Conservation (phyloP, 2,113 vertebrate species). For the Noturus placidus region DNA sequence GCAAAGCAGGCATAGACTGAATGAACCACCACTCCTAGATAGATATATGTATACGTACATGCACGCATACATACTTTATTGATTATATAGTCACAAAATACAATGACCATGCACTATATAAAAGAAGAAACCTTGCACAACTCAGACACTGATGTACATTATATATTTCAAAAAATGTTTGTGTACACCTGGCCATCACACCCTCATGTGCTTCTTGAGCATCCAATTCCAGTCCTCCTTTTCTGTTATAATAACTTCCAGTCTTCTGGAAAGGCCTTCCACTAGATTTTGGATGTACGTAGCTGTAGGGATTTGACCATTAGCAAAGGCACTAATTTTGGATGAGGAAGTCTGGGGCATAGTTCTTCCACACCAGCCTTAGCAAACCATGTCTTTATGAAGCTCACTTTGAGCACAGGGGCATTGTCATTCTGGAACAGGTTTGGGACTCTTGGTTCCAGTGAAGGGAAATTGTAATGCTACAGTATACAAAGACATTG, state of each 20-base stretch:
- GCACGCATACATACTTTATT: not conserved
- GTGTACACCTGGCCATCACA: not conserved
- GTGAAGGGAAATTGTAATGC: not conserved
- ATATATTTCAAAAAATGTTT: not conserved
- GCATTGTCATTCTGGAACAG: too few species aligned
- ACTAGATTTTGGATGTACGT: not conserved
- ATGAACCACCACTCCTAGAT: not conserved
- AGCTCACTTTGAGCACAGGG: too few species aligned
- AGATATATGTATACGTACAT: not conserved
- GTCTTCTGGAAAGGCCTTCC: not conserved
- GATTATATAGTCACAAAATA: not conserved
- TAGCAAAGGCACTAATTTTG: not conserved
- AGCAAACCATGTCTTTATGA: not conserved
- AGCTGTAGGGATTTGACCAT: too few species aligned
- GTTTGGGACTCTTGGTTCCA: too few species aligned
- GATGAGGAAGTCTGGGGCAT: not conserved
- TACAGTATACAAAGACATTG: not conserved
- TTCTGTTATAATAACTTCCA: not conserved
- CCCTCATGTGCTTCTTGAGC: not conserved
- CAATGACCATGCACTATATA: not conserved
- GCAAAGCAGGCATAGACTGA: conserved; percentile 13
- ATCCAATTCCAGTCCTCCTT: not conserved
- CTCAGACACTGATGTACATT: not conserved
- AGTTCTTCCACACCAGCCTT: not conserved
- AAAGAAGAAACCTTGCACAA: not conserved